phyloP scores from a whole-genome alignment of 1,140 invertebrate species.

The Druon quercuslanigerum region DNA sequence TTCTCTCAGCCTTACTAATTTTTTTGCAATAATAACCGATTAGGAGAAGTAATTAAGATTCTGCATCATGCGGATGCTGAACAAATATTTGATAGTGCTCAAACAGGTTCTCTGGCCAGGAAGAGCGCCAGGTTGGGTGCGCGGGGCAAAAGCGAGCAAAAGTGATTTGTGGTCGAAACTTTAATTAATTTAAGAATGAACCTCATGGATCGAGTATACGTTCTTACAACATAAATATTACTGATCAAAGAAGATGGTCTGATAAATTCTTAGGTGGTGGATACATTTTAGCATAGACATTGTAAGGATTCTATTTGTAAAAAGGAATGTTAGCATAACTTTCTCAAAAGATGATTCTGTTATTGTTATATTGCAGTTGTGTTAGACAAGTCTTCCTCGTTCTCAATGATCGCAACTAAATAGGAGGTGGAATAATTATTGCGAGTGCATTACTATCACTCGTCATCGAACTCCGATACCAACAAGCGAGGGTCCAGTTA shows the following conservation, averaged over 20 bases:
- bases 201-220: too few species aligned
- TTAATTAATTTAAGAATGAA: slow-evolving; percentile 10
- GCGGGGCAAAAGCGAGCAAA: slow-evolving; percentile 19
- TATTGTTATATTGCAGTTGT: background rate
- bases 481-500: slow-evolving; percentile 20
- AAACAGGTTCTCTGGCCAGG: slow-evolving; percentile 17
- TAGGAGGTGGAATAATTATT: slow-evolving; percentile 10
- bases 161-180: slow-evolving; percentile 24
- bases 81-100: slow-evolving; percentile 24
- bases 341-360: background rate
- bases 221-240: too few species aligned
- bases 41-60: slow-evolving; percentile 26
- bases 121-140: background rate
- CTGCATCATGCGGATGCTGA: slow-evolving; percentile 27
- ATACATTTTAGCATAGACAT: too few species aligned
- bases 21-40: slow-evolving; percentile 27
- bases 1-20: slow-evolving; percentile 7
- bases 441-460: slow-evolving; percentile 33
- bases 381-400: slow-evolving; percentile 28
- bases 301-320: background rate
- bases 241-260: too few species aligned
- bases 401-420: slow-evolving; percentile 12
- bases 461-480: slow-evolving; percentile 1
- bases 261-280: too few species aligned
- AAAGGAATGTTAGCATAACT: background rate